These are phyloP conservation scores for Jordanella pulchra DNA, from an alignment of 2,797 vertebrate genomes.

Conservation along the genomic window DNA sequence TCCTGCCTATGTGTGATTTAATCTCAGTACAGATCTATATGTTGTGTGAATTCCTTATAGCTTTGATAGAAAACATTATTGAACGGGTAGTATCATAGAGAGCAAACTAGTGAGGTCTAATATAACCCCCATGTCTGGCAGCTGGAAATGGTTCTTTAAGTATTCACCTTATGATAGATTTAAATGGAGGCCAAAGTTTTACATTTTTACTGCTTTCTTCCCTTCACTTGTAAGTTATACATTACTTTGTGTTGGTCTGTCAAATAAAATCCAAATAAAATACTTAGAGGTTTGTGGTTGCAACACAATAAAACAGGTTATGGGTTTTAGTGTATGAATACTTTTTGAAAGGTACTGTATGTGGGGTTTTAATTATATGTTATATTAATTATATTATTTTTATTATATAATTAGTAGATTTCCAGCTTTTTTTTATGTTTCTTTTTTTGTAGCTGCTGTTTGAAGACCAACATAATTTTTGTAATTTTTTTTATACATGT, in stretches of 20 bases:
- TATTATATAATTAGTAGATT: no score
- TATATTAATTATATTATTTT: no score
- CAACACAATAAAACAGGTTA: not conserved
- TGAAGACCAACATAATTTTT: not conserved
- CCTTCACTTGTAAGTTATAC: not conserved
- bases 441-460: not conserved
- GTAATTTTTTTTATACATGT: not conserved
- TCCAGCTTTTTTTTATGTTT: no score
- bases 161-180: no score
- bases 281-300: not conserved
- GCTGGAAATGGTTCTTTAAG: no score
- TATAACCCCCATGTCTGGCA: no score
- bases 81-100: no score
- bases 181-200: no score
- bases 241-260: not conserved
- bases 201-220: not conserved
- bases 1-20: not conserved
- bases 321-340: not conserved
- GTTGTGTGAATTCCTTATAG: not conserved
- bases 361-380: slow-evolving; percentile 18
- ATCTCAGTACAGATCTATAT: not conserved
- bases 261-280: not conserved
- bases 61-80: not conserved
- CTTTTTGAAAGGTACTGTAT: not conserved
- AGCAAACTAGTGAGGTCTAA: no score